Evolutionary conservation across 2,113 vertebrate genomes (phyloP).

Genomic region (Orcinus orca): DNA sequence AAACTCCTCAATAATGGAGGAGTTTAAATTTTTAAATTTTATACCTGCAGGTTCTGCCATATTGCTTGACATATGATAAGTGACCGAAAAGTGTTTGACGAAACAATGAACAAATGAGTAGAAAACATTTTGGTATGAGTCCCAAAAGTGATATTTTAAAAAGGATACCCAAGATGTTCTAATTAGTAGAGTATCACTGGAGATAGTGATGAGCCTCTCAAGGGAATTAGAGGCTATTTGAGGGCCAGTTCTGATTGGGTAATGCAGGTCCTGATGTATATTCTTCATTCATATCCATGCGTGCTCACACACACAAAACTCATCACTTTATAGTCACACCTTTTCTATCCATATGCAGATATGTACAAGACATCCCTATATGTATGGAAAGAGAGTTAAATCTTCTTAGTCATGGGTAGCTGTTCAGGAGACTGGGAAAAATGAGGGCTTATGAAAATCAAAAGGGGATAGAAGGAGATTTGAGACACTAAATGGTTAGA

Average conservation of each 20-base stretch:
- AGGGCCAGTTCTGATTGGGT: background rate
- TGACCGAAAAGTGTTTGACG: background rate
- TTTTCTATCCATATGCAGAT: constrained; percentile 22
- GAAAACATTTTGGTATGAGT: background rate
- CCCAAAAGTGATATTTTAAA: background rate
- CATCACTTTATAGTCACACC: background rate
- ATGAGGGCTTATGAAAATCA: constrained; percentile 58
- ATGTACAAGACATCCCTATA: background rate
- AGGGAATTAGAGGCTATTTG: background rate
- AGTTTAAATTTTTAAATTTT: background rate
- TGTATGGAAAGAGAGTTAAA: constrained; percentile 39
- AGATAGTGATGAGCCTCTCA: background rate
- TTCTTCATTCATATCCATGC: background rate
- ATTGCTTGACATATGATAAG: background rate
- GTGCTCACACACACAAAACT: background rate
- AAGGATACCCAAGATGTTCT: background rate
- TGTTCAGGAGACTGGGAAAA: constrained; percentile 48
- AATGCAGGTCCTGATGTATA: fast-evolving
- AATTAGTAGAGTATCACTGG: background rate
- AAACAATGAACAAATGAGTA: background rate
- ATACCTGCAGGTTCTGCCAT: background rate
- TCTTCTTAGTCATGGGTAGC: constrained; percentile 65
- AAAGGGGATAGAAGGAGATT: constrained; percentile 57
- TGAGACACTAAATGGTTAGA: constrained; percentile 49
- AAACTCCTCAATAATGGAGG: background rate